Evolutionary conservation across 2,888 invertebrate species (phyloP), one percentile per base, ranked within the genome.

Genomic region (Stenurella melanura): DNA sequence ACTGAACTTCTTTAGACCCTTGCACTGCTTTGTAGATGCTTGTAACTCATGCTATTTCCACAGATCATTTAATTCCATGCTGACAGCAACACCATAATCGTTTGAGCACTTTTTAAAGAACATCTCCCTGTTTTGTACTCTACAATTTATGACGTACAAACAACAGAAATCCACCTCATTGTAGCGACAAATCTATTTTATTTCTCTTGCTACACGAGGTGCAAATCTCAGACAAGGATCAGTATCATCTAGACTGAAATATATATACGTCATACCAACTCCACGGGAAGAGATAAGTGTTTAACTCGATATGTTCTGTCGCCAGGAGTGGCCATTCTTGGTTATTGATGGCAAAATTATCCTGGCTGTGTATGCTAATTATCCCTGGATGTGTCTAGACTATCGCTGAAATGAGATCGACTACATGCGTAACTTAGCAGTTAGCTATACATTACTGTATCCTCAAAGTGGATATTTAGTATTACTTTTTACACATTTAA

Each of bases 271-370:
- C 83, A 84, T 84, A 83, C 77, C 77, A 60, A 81, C 83, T 80
- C 83, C 80, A 79, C 82, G 81, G 83, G 83, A 80, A 83, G 74
- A 85, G 84, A 84, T 85, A 85, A 85, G 85, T 85, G 84, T 83
- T 84, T 80, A 80, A 81, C 80, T 81, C 82, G 84, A 83, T 85
- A 83, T 85, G 85, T 85, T 85, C 85, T 85, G 85, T 83, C 86
- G 83, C 84, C 86, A 84, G 83, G 85, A 86, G 84, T 84, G 85
- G 80, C 84, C 83, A 84, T 85, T 84, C 83, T 79, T 74, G 82
- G 84, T 85, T 85, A 86, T 85, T 86, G 85, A 86, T 86, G 83
- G 83, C 81, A 75, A 80, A 85, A 85, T 86, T 85, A 86, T 86
- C 84, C 84, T 75, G 79, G 76, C 81, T 81, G 82, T 82, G 82